A percentile compares a stretch with the other conserved stretches of the same genome.
Evolutionary conservation across 2,797 vertebrate genomes (phyloP).

Genomic region (Rhynchotus rufescens): DNA sequence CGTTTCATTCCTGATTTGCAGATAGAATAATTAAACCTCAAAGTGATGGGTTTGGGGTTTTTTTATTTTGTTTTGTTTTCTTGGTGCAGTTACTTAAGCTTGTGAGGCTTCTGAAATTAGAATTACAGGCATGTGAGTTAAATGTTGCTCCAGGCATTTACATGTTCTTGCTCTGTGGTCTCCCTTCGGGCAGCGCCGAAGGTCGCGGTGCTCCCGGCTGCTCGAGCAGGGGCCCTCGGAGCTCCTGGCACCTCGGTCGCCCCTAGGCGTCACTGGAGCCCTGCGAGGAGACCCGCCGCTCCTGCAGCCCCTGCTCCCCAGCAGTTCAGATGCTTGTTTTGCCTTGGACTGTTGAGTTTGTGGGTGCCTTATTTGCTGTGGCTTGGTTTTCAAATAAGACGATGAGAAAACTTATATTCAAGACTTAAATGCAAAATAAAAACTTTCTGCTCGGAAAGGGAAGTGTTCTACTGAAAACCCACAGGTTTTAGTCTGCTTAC

Average conservation of each 20-base stretch:
- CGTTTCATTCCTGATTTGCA: not conserved
- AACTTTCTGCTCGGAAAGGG: not conserved
- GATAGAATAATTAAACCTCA: not conserved
- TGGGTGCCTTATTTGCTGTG: not conserved
- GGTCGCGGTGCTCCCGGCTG: not conserved
- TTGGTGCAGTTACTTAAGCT: not conserved
- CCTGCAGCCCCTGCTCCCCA: not conserved
- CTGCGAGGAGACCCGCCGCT: not conserved
- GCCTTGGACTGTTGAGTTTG: not conserved
- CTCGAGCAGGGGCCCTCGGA: not conserved
- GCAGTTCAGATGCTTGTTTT: not conserved
- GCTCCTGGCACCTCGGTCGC: not conserved
- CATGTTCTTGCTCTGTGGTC: not conserved
- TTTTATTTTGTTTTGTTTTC: not conserved
- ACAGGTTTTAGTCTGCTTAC: not conserved
- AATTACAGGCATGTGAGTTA: fast-evolving
- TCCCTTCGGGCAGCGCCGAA: not conserved
- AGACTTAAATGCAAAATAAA: not conserved
- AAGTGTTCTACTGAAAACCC: not conserved
- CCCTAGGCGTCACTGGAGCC: conserved; percentile 64
- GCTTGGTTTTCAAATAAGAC: not conserved
- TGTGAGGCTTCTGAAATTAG: fast-evolving
- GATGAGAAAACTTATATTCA: not conserved
- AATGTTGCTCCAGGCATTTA: not conserved
- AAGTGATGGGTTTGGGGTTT: too few species aligned